A percentile compares a stretch with the other conserved stretches of the same genome.
phyloP scores from a whole-genome alignment of 23 tunicate species.

The Diplosoma virens region DNA sequence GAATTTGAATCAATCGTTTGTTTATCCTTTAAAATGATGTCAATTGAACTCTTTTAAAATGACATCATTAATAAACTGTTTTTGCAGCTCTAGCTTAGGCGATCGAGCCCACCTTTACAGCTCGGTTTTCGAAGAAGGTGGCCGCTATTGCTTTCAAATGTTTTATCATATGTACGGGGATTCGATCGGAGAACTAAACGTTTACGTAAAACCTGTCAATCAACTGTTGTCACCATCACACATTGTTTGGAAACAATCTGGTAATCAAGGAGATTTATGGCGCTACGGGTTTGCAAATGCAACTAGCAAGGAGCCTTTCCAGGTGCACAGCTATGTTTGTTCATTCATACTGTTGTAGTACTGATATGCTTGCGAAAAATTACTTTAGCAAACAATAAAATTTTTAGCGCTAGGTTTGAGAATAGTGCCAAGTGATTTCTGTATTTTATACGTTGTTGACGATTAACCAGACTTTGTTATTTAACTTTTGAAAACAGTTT shows the following conservation, averaged over 20 bases:
- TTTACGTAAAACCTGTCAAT: conserved; percentile 59
- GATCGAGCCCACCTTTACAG: conserved; percentile 66
- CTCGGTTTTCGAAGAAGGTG: conserved; percentile 47
- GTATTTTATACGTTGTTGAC: neutral
- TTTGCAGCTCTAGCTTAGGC: conserved; percentile 57
- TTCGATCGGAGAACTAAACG: conserved; percentile 54
- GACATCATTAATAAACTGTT: too few relatives aligned
- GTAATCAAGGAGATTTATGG: conserved; percentile 90
- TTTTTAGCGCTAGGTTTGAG: too few relatives aligned
- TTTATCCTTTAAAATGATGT: too few relatives aligned
- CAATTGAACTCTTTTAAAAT: too few relatives aligned
- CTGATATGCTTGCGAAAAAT: too few relatives aligned
- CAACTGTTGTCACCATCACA: conserved; percentile 22
- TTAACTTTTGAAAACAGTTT: too few relatives aligned
- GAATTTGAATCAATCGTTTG: too few relatives aligned
- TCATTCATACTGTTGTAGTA: too few relatives aligned
- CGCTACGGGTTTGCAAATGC: conserved; percentile 59
- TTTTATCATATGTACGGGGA: conserved; percentile 91
- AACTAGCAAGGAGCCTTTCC: conserved; percentile 51
- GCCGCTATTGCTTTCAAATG: conserved; percentile 78
- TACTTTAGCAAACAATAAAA: too few relatives aligned
- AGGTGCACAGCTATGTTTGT: too few relatives aligned
- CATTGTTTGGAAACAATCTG: conserved; percentile 60
- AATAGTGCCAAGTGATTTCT: too few relatives aligned
- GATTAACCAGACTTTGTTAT: too few relatives aligned